Conservation (phyloP, 2,113 vertebrate species). For the Corythornis vintsioides region DNA sequence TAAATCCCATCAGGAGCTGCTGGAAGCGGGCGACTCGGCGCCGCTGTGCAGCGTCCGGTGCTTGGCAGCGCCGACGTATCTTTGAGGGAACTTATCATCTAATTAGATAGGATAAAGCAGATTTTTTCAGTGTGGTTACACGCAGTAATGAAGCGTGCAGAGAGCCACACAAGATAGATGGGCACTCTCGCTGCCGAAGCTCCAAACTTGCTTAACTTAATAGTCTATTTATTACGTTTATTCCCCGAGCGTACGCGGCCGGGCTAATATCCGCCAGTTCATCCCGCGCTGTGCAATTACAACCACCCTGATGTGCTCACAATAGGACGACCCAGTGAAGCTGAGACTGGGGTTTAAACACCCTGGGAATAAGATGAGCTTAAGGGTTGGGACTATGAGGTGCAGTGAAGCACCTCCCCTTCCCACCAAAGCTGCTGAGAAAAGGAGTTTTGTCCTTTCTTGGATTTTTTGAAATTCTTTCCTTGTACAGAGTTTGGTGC, state of each 20-base stretch:
- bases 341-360: not conserved
- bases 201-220: constrained; percentile 82
- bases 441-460: not conserved
- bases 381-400: not conserved
- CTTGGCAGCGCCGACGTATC: constrained; percentile 2
- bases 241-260: constrained; percentile 35
- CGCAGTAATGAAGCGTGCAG: constrained; percentile 80
- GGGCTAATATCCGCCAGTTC: constrained; percentile 63
- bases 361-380: not conserved
- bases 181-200: constrained; percentile 73
- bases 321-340: not conserved
- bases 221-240: constrained; percentile 82
- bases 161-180: constrained; percentile 77
- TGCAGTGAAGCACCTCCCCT: accelerated
- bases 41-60: constrained; percentile 17
- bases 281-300: constrained; percentile 65
- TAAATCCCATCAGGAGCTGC: constrained; percentile 10
- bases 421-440: accelerated
- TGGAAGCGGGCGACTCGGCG: not conserved
- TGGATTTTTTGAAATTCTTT: not conserved
- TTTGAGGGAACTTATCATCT: constrained; percentile 72
- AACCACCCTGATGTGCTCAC: not conserved
- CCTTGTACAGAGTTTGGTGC: not conserved
- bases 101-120: constrained; percentile 75
- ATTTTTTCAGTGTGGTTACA: constrained; percentile 75